Evolutionary conservation across 1,140 invertebrate genomes (phyloP), one percentile per base, ranked within the genome.

Genomic region (Drosophila ananassae): DNA sequence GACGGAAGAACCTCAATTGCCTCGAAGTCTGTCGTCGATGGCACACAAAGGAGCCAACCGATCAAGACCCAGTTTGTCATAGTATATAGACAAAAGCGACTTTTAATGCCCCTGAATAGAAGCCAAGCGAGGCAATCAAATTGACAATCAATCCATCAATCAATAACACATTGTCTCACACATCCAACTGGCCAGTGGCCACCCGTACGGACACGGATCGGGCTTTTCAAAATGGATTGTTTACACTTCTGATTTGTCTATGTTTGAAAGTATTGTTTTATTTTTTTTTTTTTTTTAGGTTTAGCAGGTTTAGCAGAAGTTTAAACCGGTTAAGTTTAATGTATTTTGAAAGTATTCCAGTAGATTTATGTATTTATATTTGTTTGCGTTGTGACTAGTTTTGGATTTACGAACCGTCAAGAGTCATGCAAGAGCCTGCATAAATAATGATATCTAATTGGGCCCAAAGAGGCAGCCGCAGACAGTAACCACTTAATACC

Each of bases 121-220:
- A 63, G 56, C 52, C n/a, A 53, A 52, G 69, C 73, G 59, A 57
- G 56, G 48, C 58, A 87, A 82, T 78, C 73, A 75, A 74, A 77
- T 69, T 68, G 54, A 69, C 79, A 89, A 82, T 89, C 55, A 85
- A 83, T 68, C 77, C 74, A 82, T 89, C 79, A 89, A 89, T 85
- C 78, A 89, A 64, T 53, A 64, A 56, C 59, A 71, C 30, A 76
- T 85, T 75, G 74, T 75, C 73, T 67, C 53, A 22, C 7, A 28
- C n/a, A 17, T 34, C 22, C 24, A 22, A 21, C 17, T 22, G 21
- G 17, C 21, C 17, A 10, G 17, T 56, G 76, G 39, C 77, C 73
- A 68, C 66, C 59, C 61, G 57, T 58, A 59, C 46, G 39, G 39
- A 37, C 41, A 17, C 41, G 41, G 41, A 32, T 25, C 50, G 60